Percentiles rank a stretch among this genome's conserved stretches.
These are phyloP conservation scores for Noctilio leporinus DNA, from an alignment of 2,113 vertebrate genomes.

Conservation along the genomic window DNA sequence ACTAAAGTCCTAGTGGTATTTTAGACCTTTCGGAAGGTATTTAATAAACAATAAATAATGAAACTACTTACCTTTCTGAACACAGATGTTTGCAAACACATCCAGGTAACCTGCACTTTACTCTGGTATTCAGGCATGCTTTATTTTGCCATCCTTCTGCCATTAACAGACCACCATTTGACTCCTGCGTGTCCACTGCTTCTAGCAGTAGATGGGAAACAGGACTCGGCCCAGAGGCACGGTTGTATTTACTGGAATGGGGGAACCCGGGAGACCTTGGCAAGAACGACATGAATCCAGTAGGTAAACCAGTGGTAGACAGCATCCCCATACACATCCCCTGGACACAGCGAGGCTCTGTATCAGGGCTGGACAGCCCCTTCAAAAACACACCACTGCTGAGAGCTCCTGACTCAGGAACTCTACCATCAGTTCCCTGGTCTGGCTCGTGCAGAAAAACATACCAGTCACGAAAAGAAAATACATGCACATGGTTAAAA, in stretches of 20 bases:
- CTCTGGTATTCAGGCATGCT: not conserved
- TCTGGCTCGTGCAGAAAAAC: not conserved
- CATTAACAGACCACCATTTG: not conserved
- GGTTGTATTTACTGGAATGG: not conserved
- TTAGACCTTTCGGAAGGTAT: conserved; percentile 23
- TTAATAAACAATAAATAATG: conserved; percentile 61
- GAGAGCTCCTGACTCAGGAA: not conserved
- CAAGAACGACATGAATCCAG: not conserved
- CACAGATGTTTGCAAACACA: conserved; percentile 8
- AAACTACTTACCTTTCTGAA: conserved; percentile 22
- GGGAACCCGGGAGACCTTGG: not conserved
- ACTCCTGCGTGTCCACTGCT: not conserved
- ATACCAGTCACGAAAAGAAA: not conserved
- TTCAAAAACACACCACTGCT: not conserved
- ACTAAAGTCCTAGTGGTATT: not conserved
- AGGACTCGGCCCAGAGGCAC: not conserved
- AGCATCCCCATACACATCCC: not conserved
- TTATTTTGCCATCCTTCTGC: not conserved
- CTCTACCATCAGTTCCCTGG: not conserved
- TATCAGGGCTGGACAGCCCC: not conserved
- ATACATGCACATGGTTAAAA: not conserved
- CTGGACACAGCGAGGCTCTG: not conserved
- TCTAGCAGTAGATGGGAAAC: not conserved
- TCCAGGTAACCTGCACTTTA: not conserved
- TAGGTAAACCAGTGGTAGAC: not conserved